These are phyloP conservation scores for Unio pictorum DNA, from an alignment of 2,888 invertebrate species.

Conservation along the genomic window DNA sequence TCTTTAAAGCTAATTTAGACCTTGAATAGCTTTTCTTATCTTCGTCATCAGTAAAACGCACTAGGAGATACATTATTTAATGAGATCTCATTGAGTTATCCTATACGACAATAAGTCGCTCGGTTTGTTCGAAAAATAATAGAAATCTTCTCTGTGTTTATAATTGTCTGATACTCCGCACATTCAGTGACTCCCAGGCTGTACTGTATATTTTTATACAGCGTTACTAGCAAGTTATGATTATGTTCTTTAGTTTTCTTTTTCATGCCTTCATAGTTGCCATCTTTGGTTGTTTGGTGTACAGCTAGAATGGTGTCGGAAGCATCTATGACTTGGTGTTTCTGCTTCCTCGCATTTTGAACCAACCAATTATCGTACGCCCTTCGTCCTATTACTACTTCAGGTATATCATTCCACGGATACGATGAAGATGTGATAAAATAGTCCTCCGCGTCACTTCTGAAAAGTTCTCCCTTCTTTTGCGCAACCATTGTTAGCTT, in stretches of 20 bases:
- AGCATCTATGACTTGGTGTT: constrained; percentile 33
- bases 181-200: constrained; percentile 14
- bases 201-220: constrained; percentile 20
- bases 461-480: constrained; percentile 27
- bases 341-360: constrained; percentile 12
- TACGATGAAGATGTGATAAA: constrained; percentile 36
- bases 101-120: no score
- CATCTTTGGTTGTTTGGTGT: constrained; percentile 41
- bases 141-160: not conserved
- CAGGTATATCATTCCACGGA: constrained; percentile 39
- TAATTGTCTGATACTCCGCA: constrained; percentile 1
- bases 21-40: no score
- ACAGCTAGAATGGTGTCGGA: constrained; percentile 38
- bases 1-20: no score
- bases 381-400: constrained; percentile 40
- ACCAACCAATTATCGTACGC: constrained; percentile 54
- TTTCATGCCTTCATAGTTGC: constrained; percentile 30
- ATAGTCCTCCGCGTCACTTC: constrained; percentile 39
- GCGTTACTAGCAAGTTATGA: constrained; percentile 11
- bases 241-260: constrained; percentile 21
- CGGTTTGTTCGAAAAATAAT: no score
- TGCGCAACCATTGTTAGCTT: constrained; percentile 15
- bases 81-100: no score
- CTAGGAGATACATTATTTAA: no score
- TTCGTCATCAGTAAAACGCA: no score